These are phyloP conservation scores for Cantharis nigra DNA, from an alignment of 2,888 invertebrate genomes.

Conservation along the genomic window DNA sequence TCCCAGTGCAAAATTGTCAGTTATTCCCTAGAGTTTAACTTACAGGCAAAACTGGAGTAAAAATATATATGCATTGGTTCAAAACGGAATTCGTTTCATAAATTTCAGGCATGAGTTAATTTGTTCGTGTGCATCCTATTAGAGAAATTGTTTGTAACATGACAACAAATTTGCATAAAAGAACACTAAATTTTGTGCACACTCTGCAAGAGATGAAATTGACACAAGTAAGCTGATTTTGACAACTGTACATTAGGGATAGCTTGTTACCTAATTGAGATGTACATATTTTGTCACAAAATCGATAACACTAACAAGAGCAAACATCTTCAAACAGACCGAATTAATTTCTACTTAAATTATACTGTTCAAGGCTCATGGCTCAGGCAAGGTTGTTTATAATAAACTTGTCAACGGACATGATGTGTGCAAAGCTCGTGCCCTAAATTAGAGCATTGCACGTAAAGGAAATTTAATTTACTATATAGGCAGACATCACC, in stretches of 20 bases:
- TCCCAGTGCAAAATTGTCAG: not conserved
- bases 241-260: not conserved
- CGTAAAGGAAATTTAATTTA: not conserved
- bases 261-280: not conserved
- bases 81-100: not conserved
- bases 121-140: not conserved
- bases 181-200: not conserved
- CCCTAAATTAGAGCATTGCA: not conserved
- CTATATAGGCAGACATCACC: not conserved
- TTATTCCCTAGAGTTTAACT: not conserved
- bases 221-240: not conserved
- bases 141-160: not conserved
- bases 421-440: not conserved
- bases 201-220: not conserved
- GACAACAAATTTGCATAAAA: not conserved
- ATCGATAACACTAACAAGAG: not conserved
- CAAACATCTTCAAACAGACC: not conserved
- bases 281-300: not conserved
- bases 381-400: not conserved
- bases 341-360: not conserved
- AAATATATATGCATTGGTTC: not conserved
- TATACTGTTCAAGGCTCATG: not conserved
- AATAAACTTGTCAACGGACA: not conserved
- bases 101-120: not conserved
- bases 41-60: not conserved